A percentile compares a stretch with the other conserved stretches of the same genome.
Evolutionary conservation across 2,797 vertebrate species (phyloP).

Genomic region (Euphonia xanthogaster): DNA sequence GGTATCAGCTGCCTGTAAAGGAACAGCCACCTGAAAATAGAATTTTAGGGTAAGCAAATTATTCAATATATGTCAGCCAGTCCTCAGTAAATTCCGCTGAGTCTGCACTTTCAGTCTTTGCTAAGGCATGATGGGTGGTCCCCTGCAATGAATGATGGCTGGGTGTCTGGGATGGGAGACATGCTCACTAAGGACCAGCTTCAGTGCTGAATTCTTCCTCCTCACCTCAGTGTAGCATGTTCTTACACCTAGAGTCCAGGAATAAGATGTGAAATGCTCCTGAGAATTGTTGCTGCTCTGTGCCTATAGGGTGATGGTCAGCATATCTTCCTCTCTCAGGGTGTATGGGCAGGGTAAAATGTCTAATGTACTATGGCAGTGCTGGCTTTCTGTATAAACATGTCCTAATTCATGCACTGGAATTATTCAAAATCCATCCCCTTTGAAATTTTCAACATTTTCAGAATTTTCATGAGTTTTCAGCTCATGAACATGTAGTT

Average conservation of each 20-base stretch:
- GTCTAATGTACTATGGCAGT: background rate
- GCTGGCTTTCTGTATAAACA: background rate
- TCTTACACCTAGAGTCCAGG: background rate
- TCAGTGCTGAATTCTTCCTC: background rate
- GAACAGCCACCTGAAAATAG: background rate
- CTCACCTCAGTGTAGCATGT: rapidly evolving
- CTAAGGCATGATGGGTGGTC: background rate
- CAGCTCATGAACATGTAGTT: no score
- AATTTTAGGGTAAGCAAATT: background rate
- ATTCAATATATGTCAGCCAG: background rate
- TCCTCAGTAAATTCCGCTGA: background rate
- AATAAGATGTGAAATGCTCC: background rate
- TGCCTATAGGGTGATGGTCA: background rate
- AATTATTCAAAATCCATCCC: background rate
- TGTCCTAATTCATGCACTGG: rapidly evolving
- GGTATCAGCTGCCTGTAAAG: background rate
- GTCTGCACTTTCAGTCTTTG: background rate
- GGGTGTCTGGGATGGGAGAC: background rate
- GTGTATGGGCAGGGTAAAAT: background rate
- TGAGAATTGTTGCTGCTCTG: background rate
- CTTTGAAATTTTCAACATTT: background rate
- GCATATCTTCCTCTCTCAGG: background rate
- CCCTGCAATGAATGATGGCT: background rate
- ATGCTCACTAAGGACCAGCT: background rate
- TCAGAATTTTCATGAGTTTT: background rate